phyloP scores from a whole-genome alignment of 2,888 invertebrate species.

The Drosophila nr. perissopoda region DNA sequence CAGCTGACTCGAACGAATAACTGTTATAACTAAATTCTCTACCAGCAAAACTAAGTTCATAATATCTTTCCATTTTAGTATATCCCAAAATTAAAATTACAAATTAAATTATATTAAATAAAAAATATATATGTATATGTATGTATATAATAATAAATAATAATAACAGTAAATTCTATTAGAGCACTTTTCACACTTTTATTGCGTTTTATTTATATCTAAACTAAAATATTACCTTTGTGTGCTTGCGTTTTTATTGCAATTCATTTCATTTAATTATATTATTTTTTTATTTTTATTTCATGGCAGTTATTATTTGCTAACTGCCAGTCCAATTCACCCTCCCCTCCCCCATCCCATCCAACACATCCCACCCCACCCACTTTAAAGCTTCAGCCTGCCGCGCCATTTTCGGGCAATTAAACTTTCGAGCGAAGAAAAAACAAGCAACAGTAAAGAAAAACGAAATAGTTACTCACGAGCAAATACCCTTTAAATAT shows the following conservation, averaged over 20 bases:
- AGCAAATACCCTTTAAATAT: neutral
- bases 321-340: neutral
- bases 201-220: neutral
- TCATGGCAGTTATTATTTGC: neutral
- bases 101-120: neutral
- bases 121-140: neutral
- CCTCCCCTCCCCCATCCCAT: neutral
- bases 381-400: constrained; percentile 1
- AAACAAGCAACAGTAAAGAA: constrained; percentile 9
- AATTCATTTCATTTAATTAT: neutral
- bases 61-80: neutral
- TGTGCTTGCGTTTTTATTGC: neutral
- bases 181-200: neutral
- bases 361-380: neutral
- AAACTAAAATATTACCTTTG: neutral
- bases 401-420: constrained; percentile 54
- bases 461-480: neutral
- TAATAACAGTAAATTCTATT: neutral
- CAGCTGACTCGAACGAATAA: neutral
- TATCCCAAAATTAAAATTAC: neutral
- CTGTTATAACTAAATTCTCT: neutral
- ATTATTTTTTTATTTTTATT: neutral
- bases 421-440: constrained; percentile 49
- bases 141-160: neutral
- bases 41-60: neutral